Conservation (phyloP, 2,888 invertebrate species). For the Meteorus cinctellus region DNA sequence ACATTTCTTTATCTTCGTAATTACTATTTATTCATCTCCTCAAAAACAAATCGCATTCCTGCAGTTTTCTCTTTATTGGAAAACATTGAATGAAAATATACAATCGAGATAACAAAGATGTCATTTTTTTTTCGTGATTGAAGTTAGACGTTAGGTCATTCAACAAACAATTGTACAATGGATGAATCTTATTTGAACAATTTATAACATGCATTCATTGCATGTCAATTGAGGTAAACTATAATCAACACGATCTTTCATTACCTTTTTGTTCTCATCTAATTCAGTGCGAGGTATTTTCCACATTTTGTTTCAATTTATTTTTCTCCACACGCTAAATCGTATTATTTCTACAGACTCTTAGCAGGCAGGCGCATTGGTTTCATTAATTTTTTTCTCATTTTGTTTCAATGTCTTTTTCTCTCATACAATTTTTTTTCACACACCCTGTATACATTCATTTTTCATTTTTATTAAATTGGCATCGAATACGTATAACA, state of each 20-base stretch:
- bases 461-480: neutral
- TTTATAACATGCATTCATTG: neutral
- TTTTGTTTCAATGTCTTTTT: neutral
- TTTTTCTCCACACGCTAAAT: neutral
- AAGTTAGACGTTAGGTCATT: neutral
- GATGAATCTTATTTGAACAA: neutral
- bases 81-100: conserved; percentile 38
- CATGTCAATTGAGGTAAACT: neutral
- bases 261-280: neutral
- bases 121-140: neutral
- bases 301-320: neutral
- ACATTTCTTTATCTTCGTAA: conserved; percentile 26
- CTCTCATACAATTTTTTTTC: neutral
- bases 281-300: conserved; percentile 7
- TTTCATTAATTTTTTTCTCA: neutral
- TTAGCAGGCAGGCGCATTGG: neutral
- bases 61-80: neutral
- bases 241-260: neutral
- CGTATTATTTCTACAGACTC: neutral
- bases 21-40: conserved; percentile 30
- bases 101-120: conserved; percentile 29
- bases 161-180: neutral
- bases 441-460: neutral
- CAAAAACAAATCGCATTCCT: conserved; percentile 14
- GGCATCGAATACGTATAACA: conserved; percentile 6